Percentiles rank a stretch among this genome's conserved stretches.
These are phyloP conservation scores for Ictalurus punctatus DNA, from an alignment of 2,113 vertebrate species.

Conservation along the genomic window DNA sequence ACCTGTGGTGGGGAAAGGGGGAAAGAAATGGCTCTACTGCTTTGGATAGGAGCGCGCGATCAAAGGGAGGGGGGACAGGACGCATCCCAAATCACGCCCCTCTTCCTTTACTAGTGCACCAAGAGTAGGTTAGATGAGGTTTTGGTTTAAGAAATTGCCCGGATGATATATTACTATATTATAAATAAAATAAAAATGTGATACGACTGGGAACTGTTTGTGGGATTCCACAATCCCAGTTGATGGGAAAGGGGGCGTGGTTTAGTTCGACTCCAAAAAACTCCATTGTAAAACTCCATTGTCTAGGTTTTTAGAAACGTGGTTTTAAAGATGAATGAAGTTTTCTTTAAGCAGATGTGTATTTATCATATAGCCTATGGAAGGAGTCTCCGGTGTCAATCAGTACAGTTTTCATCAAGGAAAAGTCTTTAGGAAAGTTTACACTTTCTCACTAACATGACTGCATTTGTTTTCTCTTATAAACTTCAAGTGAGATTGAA, in stretches of 20 bases:
- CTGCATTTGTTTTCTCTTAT: not conserved
- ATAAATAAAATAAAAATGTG: not conserved
- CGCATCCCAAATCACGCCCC: not conserved
- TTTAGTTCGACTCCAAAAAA: not conserved
- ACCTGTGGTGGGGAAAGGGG: constrained; percentile 45
- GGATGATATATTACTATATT: not conserved
- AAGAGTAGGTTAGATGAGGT: not conserved
- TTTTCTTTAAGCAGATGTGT: not conserved
- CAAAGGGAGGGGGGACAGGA: constrained; percentile 50
- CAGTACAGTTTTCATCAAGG: not conserved
- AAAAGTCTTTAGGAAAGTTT: not conserved
- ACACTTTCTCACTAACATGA: not conserved
- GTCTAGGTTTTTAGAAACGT: not conserved
- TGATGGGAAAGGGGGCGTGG: not conserved
- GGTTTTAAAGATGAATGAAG: not conserved
- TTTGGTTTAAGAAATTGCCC: not conserved
- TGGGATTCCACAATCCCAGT: not conserved
- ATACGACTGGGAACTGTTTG: not conserved
- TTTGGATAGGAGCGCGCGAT: constrained; percentile 56
- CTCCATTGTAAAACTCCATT: not conserved
- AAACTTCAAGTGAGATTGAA: not conserved
- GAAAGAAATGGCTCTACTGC: constrained; percentile 38
- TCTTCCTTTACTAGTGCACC: not conserved
- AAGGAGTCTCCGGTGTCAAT: not conserved
- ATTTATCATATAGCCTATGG: not conserved